Base-by-base conservation (phyloP, 2,888 invertebrate species). In the Perizoma flavofasciatum region DNA sequence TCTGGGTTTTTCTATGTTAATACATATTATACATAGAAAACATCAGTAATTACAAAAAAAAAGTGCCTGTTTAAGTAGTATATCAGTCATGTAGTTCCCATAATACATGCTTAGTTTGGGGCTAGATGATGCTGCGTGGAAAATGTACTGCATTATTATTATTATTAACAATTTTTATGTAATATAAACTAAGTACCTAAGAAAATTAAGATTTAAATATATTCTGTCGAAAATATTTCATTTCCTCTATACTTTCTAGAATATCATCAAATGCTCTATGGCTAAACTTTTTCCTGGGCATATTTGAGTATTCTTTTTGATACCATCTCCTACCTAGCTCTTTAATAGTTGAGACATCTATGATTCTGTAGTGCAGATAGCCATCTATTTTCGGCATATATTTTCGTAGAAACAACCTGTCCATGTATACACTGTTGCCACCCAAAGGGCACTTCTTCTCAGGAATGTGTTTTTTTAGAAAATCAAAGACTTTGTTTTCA, bases 311-410 rank as follows among this genome's bases (percentile, higher is more conserved):
- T 7, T 95, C 81, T 11, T 93, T 88, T 4, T 94, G 94, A 83
- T 95, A 95, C 98, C 98, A 99, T 10, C 96, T 85, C 67, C 93
- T 93, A 8, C 93, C 94, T 54, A 99, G 81, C 85, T 98, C 98
- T 82, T 98, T 98, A 11, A 99, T 86, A 0, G 97, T 94, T 40
- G 97, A 97, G 3, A 98, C 98, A 92, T 99, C 99, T 65, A 99
- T 95, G 47, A 97, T 95, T 72, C 99, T 94, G 84, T 99, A 98
- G 81, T 99, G 98, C 67, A 99, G 88, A 81, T 97, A 96, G 0
- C 94, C 79, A 77, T 96, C 82, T 5, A 99, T 86, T 46, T 70
- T 89, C 0, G 98, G 98, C 97, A 98, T 97, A 78, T 96, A 95
- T 85, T 96, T 96, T 8, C 84, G 78, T 33, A 99, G 78, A 85